phyloP scores from a whole-genome alignment of 2,113 vertebrate genomes.

The Mormyrus lacerda region DNA sequence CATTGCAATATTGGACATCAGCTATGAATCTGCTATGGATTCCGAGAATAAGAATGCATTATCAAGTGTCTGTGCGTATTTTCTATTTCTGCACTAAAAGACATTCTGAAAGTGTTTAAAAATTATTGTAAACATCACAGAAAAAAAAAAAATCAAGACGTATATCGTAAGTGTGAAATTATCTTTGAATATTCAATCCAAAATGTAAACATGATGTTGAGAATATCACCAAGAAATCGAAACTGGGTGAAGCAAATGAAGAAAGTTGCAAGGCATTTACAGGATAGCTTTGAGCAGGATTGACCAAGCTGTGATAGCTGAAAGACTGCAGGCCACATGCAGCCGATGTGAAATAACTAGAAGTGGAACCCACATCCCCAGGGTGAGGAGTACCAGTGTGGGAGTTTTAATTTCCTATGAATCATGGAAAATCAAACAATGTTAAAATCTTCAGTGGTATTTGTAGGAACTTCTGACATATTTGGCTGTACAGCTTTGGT shows the following conservation, averaged over 20 bases:
- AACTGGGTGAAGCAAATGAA: neutral
- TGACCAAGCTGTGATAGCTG: neutral
- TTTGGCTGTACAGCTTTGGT: neutral
- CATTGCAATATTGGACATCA: neutral
- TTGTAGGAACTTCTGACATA: neutral
- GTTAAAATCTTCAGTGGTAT: neutral
- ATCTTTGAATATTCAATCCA: neutral
- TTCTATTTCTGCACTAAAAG: neutral
- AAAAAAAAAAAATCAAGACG: neutral
- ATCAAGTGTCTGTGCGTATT: neutral
- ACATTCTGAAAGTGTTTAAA: neutral
- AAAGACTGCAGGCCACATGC: neutral
- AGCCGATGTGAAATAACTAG: neutral
- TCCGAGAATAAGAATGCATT: neutral
- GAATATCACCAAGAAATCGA: neutral
- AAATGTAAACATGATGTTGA: neutral
- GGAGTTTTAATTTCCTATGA: neutral
- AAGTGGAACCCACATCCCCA: neutral
- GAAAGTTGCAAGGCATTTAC: neutral
- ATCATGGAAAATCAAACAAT: neutral
- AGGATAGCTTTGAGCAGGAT: neutral
- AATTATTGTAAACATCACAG: neutral
- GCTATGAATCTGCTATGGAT: neutral
- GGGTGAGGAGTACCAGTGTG: neutral
- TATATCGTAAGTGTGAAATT: neutral